phyloP scores from a whole-genome alignment of 2,888 invertebrate species.

The Autographa gamma region DNA sequence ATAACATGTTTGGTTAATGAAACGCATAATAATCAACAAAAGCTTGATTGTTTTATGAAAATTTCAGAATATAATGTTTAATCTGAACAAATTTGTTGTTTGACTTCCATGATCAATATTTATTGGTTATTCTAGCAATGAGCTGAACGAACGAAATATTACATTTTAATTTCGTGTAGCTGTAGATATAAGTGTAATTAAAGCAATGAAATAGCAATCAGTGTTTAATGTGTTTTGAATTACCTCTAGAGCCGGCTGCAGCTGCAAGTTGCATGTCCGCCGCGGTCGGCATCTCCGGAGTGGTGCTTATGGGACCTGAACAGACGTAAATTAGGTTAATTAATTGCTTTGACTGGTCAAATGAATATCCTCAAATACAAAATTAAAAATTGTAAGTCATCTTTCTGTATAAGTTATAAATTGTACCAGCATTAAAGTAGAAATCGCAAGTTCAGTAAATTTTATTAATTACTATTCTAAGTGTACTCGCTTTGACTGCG shows the following conservation, averaged over 20 bases:
- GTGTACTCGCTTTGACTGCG: too few species aligned
- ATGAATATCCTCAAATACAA: too few species aligned
- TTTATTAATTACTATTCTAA: too few species aligned
- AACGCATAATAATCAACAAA: conserved; percentile 25
- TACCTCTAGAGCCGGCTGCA: conserved; percentile 83
- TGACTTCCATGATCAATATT: conserved; percentile 9
- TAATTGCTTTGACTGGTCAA: neutral
- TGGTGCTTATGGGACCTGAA: conserved; percentile 85
- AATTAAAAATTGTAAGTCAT: too few species aligned
- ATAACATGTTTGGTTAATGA: conserved; percentile 11
- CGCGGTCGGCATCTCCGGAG: conserved; percentile 86
- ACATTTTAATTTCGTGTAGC: neutral
- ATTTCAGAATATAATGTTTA: conserved; percentile 9
- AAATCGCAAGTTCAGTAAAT: too few species aligned
- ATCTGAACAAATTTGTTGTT: conserved; percentile 15
- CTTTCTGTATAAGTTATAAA: too few species aligned
- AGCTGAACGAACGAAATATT: neutral
- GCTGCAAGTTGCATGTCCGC: conserved; percentile 86
- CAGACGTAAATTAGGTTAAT: conserved; percentile 18
- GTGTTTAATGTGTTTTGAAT: conserved; percentile 10
- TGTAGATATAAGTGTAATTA: neutral
- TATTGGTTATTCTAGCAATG: neutral
- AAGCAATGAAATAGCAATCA: neutral
- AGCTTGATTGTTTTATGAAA: conserved; percentile 17
- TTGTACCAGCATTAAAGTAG: too few species aligned